Base-by-base conservation (phyloP, 2,888 invertebrate genomes). In the Drosophila picticornis region DNA sequence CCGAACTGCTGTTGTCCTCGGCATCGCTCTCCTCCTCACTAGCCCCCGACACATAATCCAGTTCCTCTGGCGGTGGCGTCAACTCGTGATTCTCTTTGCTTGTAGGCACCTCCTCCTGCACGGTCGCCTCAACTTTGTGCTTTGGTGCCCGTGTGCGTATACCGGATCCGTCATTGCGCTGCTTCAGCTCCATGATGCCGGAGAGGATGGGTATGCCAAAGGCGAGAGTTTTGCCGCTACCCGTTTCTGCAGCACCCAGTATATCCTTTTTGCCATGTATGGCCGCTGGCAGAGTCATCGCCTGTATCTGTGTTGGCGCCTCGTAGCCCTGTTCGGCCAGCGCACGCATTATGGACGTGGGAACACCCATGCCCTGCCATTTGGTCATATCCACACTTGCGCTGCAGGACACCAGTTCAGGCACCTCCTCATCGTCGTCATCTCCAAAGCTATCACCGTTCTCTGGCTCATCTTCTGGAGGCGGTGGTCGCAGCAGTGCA, bases 201-300 rank as follows among this genome's bases (percentile, higher is more conserved):
- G 96, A 94, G 67, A 99, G 93, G 50, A 99, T 96, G 13, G 99
- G 99, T 69, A 99, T 96, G 0, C 98, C 99, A 94, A 99, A 99
- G 0, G 99, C 99, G 60, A 99, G 94, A 0, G 99, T 99, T 94
- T 99, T 99, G 0, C 99, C 99, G 93, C 99, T 99, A 0, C 99
- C 99, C 0, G 99, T 99, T 94, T 99, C 99, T 4, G 99, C 99
- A 64, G 99, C 99, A n/a, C 99, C 99, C 1, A 99, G 93, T 81
- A 99, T 97, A 93, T 99, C 99, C 93, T 97, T 95, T 56, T 96
- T 95, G 48, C 96, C 99, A 91, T 96, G 95, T 85, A 98, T 96
- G 40, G 98, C 98, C 55, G 97, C 95, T 0, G 98, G 97, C 50
- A 98, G 93, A 0, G 96, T 95, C 71, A 96, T 91, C 27, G 95